Evolutionary conservation across 2,797 vertebrate species (phyloP).

Genomic region (Tapera naevia): DNA sequence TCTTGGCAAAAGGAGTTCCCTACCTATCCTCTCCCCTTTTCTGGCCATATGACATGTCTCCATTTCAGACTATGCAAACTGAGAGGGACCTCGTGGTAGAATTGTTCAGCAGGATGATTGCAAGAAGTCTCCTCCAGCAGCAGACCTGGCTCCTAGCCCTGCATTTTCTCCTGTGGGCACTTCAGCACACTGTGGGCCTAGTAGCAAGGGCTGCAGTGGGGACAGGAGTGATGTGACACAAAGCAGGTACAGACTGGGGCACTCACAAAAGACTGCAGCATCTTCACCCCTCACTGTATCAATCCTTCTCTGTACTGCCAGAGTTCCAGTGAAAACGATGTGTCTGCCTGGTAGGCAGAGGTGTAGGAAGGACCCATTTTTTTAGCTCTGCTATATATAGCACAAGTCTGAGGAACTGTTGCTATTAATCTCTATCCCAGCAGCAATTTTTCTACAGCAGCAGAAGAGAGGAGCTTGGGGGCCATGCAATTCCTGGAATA

Average conservation of each 20-base stretch:
- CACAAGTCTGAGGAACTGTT: background rate
- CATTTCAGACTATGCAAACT: background rate
- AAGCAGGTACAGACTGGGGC: background rate
- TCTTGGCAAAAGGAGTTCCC: background rate
- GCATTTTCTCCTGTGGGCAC: accelerated
- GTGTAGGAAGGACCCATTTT: background rate
- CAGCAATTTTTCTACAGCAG: background rate
- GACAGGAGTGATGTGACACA: background rate
- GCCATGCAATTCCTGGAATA: background rate
- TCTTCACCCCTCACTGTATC: background rate
- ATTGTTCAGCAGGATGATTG: background rate
- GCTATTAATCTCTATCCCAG: background rate
- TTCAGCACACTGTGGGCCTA: accelerated
- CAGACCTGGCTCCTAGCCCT: background rate
- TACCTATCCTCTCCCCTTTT: background rate
- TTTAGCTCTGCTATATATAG: background rate
- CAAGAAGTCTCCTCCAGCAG: background rate
- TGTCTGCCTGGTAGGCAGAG: background rate
- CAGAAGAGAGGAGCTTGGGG: background rate
- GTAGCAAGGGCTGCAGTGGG: background rate
- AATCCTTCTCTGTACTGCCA: background rate
- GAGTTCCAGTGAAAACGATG: accelerated
- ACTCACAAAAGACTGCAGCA: background rate
- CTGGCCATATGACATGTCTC: background rate
- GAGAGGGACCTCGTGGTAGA: background rate